Evolutionary conservation across 2,797 vertebrate species (phyloP), one percentile per base, ranked within the genome.

Genomic region (Cirrhinus mrigala): DNA sequence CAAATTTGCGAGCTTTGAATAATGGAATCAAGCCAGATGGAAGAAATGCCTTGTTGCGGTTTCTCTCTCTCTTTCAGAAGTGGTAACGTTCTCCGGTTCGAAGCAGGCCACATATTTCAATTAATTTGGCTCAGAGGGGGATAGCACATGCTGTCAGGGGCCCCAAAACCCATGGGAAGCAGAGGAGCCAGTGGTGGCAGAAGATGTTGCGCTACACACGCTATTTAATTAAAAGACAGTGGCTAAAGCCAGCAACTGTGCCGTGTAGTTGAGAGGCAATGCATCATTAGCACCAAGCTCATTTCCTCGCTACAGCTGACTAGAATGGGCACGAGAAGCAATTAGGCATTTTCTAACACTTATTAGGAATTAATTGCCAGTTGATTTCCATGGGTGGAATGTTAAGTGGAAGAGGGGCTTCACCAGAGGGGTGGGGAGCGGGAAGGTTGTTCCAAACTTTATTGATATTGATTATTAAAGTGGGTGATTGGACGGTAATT

Each of bases 331-430:
- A 90, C 73, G 75, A 88, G 91, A 85, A 81, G 82, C 91, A 92
- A 92, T 92, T 91, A 93, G 85, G 85, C 86, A 70, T 91, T 91
- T 92, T 90, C 85, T 89, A 90, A 91, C 91, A 88, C 90, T 89
- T 92, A 93, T 92, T 90, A 92, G 84, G 82, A 89, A 92, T 93
- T 89, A 94, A 94, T 92, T 93, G 88, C 87, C 83, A 87, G 91
- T 92, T 90, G 89, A 91, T 92, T 91, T 92, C 81, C 87, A 91
- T 88, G 86, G 89, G 88, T 89, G 69, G 54, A 87, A 89, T 87
- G 90, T 91, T 91, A 92, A 92, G 74, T 82, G 89, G 90, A 68
- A 87, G 78, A 73, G 87, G 83, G 84, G 85, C 33, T 86, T 76
- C 83, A 84, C 0, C 20, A 78, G 48, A 85, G 89, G 75, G 69